phyloP scores from a whole-genome alignment of 2,888 invertebrate genomes.

The Sarcophaga variegata region DNA sequence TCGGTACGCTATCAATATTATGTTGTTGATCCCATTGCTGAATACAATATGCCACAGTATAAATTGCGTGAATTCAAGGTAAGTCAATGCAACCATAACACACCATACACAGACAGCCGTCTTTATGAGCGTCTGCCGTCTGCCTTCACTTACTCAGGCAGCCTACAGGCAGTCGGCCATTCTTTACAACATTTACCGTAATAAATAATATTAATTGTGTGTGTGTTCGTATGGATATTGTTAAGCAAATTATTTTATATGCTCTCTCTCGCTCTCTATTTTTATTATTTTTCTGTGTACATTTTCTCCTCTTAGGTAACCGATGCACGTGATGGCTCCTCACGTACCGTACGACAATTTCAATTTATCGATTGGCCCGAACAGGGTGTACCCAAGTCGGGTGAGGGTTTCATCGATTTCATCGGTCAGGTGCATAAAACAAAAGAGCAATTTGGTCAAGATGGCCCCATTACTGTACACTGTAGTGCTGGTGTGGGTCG shows the following conservation, averaged over 20 bases:
- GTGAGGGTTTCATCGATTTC: constrained; percentile 99
- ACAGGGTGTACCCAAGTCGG: constrained; percentile 98
- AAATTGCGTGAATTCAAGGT: constrained; percentile 98
- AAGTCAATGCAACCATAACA: constrained; percentile 48
- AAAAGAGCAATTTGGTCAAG: constrained; percentile 99
- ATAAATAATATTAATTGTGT: constrained; percentile 46
- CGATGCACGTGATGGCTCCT: constrained; percentile 98
- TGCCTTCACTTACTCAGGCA: neutral
- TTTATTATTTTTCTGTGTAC: too few species aligned
- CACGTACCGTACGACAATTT: constrained; percentile 97
- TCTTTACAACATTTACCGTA: neutral
- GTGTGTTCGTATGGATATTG: neutral
- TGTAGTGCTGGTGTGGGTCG: constrained; percentile 99
- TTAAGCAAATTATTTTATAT: constrained; percentile 38
- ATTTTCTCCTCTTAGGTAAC: constrained; percentile 86
- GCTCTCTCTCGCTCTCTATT: neutral
- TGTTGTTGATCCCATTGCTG: constrained; percentile 99
- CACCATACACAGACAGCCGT: neutral
- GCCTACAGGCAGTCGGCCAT: neutral
- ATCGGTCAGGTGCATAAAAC: constrained; percentile 99
- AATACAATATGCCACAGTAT: constrained; percentile 99
- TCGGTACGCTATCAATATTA: constrained; percentile 98
- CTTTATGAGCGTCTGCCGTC: too few species aligned
- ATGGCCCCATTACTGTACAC: constrained; percentile 99
- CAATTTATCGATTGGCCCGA: constrained; percentile 98